These are phyloP conservation scores for Glaucopsyche alexis DNA, from an alignment of 2,888 invertebrate genomes.

Conservation along the genomic window DNA sequence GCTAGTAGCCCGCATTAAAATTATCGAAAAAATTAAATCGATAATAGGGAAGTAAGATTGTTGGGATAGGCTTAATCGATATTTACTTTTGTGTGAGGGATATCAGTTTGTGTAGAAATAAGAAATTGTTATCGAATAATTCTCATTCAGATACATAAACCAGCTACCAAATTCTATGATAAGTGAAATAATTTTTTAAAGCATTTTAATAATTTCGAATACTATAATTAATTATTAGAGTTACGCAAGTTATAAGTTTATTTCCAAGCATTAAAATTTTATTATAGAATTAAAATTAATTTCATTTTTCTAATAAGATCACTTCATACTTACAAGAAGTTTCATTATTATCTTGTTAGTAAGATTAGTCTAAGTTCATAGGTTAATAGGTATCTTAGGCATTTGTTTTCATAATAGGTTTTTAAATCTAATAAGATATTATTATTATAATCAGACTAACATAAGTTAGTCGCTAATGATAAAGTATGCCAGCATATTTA, in stretches of 20 bases:
- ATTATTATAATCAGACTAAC: not conserved
- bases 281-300: not conserved
- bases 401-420: not conserved
- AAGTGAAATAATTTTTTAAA: too few species aligned
- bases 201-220: too few species aligned
- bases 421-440: constrained; percentile 2
- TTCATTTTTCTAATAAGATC: not conserved
- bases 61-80: constrained; percentile 20
- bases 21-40: constrained; percentile 60
- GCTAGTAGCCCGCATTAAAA: constrained; percentile 61
- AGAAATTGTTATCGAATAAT: not conserved
- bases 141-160: not conserved
- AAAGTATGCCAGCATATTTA: too few species aligned
- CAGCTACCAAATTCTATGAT: too few species aligned
- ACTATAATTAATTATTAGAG: too few species aligned
- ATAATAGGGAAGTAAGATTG: constrained; percentile 49
- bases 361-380: not conserved
- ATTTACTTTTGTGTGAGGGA: not conserved
- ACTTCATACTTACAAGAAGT: not conserved
- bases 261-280: not conserved
- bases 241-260: too few species aligned
- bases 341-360: not conserved
- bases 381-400: not conserved
- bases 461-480: too few species aligned
- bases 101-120: not conserved